Conservation (phyloP, 2,113 vertebrate genomes). For the Ornithorhynchus anatinus region DNA sequence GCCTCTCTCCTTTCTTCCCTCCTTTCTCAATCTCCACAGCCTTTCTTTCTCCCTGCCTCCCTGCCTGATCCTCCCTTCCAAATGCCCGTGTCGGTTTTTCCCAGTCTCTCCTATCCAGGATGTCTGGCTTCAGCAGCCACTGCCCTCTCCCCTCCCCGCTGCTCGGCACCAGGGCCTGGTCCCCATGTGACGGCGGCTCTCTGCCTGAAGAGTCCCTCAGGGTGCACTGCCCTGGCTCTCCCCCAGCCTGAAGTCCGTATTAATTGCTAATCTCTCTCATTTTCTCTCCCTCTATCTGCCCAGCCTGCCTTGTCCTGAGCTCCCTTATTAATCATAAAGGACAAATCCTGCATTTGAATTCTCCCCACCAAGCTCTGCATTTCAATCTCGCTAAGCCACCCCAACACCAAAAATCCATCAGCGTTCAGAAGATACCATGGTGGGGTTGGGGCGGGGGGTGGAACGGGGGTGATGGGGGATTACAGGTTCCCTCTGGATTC, state of each 20-base stretch:
- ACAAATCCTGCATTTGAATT: slow-evolving; percentile 40
- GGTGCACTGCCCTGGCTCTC: not conserved
- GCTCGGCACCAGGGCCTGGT: not conserved
- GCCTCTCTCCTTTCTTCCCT: not conserved
- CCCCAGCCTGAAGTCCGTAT: not conserved
- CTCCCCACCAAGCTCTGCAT: slow-evolving; percentile 18
- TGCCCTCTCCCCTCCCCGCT: no score
- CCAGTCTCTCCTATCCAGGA: not conserved
- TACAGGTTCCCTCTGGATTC: not conserved
- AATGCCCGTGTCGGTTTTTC: not conserved
- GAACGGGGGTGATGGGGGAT: not conserved
- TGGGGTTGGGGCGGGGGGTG: not conserved
- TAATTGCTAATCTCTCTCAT: slow-evolving; percentile 44
- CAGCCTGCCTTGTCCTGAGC: not conserved
- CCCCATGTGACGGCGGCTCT: not conserved
- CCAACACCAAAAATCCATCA: not conserved
- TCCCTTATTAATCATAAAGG: slow-evolving; percentile 29
- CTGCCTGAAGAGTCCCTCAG: not conserved
- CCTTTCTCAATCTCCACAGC: not conserved
- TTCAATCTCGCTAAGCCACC: not conserved
- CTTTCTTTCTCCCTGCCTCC: not conserved
- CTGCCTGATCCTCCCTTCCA: not conserved
- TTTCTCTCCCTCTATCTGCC: slow-evolving; percentile 20
- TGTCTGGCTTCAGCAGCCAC: no score
- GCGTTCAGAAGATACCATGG: not conserved